phyloP scores from a whole-genome alignment of 2,888 invertebrate species.

The Hypena proboscidalis region DNA sequence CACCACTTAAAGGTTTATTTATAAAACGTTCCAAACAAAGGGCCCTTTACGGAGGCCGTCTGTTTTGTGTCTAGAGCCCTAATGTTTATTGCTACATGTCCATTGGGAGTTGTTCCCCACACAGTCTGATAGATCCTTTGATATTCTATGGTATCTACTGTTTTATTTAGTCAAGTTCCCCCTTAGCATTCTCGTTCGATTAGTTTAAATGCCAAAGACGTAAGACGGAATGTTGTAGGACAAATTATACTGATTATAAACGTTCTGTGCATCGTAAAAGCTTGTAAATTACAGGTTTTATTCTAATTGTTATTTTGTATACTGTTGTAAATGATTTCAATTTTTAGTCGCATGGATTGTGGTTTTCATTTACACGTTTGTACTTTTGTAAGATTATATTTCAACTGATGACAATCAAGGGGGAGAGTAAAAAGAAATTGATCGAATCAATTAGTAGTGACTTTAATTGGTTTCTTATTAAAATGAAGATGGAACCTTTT shows the following conservation, averaged over 20 bases:
- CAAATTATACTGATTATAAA: constrained; percentile 26
- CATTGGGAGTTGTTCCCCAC: constrained; percentile 56
- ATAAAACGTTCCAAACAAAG: constrained; percentile 72
- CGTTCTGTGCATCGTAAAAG: no score
- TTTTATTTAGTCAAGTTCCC: constrained; percentile 39
- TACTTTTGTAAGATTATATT: no score
- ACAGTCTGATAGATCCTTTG: constrained; percentile 52
- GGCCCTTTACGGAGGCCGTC: constrained; percentile 64
- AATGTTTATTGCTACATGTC: constrained; percentile 76
- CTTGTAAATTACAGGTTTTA: not conserved
- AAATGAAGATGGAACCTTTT: constrained; percentile 22
- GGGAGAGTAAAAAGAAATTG: no score
- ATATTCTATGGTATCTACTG: constrained; percentile 52
- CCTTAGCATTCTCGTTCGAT: constrained; percentile 28
- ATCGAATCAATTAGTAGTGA: no score
- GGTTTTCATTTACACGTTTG: no score
- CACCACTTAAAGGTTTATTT: constrained; percentile 67
- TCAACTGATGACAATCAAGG: no score
- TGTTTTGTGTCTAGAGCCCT: constrained; percentile 72
- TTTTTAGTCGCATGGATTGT: no score
- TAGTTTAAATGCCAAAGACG: constrained; percentile 28
- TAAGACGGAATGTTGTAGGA: constrained; percentile 18
- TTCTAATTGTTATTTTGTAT: constrained; percentile 12
- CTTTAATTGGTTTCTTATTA: constrained; percentile 14
- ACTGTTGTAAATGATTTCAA: no score